Evolutionary conservation across 2,797 vertebrate genomes (phyloP), one percentile per base, ranked within the genome.

Genomic region (Erithacus rubecula): DNA sequence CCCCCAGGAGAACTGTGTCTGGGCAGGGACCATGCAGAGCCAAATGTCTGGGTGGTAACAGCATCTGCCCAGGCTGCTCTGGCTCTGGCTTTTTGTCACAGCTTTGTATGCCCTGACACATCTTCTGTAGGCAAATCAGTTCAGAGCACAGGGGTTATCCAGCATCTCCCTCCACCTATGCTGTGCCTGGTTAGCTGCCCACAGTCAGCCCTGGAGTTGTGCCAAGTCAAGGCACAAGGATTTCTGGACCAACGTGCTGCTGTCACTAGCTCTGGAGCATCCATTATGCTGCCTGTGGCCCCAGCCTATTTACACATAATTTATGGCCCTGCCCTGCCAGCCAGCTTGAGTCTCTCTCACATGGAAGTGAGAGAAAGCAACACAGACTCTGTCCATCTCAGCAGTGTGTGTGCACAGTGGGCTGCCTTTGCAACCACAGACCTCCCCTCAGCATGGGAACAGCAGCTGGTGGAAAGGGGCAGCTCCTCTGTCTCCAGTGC

Each of bases 71-170:
- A 71, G 67, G 23, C 43, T 84, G 41, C 63, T 87, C 81, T 91
- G 67, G 6, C 44, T 68, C 36, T 74, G 62, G 12, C 63, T 37
- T 68, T 81, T 88, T 86, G 64, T 80, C n/a, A 69, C n/a, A 39
- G 20, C 27, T 30, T 85, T 0, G 0, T 37, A 22, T 39, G 43
- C 21, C 71, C 59, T 36, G 10, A 8, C 32, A 12, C 26, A 14
- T 37, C 59, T 71, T 75, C 37, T 82, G 58, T 6, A 27, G 29
- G 34, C 34, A 58, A 21, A 56, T 65, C 32, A 10, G 16, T 41
- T 84, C n/a, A 80, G 90, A 76, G 52, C 30, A 22, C 5, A 46
- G 37, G 9, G 11, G 11, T 32, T 84, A 55, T 29, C 36, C 65
- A 67, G 39, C 9, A 37, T 39, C n/a, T 89, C 32, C 44, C 49